Conservation (phyloP, 2,797 vertebrate genomes). For the Acomys russatus region DNA sequence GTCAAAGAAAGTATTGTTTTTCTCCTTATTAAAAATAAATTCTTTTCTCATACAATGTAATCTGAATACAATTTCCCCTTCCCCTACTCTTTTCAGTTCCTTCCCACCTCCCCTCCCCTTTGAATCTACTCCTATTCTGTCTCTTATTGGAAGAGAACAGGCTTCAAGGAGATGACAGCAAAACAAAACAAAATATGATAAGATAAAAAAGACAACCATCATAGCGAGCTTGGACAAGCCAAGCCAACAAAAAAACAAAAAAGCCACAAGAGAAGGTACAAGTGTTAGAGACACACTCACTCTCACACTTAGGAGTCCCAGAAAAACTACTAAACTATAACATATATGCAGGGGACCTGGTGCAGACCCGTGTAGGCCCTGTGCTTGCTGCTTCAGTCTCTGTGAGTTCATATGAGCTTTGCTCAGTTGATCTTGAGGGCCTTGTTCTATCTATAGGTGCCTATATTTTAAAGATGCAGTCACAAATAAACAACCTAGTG, state of each 20-base stretch:
- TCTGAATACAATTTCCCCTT: background rate
- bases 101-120: background rate
- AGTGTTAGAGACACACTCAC: background rate
- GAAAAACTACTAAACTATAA: background rate
- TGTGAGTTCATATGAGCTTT: background rate
- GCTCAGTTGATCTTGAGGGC: background rate
- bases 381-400: background rate
- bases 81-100: background rate
- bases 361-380: background rate
- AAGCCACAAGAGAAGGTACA: background rate
- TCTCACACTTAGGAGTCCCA: background rate
- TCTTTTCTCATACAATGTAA: background rate
- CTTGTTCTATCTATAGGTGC: background rate
- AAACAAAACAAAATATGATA: background rate
- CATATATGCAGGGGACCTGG: background rate
- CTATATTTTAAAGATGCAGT: background rate
- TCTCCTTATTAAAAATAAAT: background rate
- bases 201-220: background rate
- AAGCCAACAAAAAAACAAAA: background rate
- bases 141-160: background rate
- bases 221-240: background rate
- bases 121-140: background rate
- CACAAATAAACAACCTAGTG: background rate
- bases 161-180: background rate
- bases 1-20: background rate